Evolutionary conservation across 2,113 vertebrate genomes (phyloP).

Genomic region (Mesembrinibis cayennensis): DNA sequence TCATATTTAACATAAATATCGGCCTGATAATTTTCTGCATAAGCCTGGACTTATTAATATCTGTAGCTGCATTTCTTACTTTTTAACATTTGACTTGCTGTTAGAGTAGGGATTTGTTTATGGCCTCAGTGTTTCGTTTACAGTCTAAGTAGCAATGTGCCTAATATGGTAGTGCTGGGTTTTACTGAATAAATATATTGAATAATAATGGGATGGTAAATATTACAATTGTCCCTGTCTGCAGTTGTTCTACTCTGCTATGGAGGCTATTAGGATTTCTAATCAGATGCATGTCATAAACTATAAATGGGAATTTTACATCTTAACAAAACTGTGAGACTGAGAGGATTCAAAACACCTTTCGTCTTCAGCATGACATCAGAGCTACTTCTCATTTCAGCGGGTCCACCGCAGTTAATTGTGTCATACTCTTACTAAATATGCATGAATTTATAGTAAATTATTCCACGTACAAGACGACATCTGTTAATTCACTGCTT

Average conservation of each 20-base stretch:
- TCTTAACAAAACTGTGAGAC: neutral
- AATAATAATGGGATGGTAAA: neutral
- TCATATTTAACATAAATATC: neutral
- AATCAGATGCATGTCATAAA: neutral
- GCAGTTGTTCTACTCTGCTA: neutral
- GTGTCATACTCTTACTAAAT: neutral
- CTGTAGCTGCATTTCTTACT: neutral
- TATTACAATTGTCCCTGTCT: neutral
- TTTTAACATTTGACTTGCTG: neutral
- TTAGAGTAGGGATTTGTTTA: neutral
- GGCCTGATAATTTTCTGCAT: neutral
- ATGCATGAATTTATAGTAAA: conserved; percentile 20
- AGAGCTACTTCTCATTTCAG: neutral
- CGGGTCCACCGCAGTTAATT: conserved; percentile 18
- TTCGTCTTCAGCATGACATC: neutral
- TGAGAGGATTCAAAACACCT: neutral
- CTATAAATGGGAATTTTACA: neutral
- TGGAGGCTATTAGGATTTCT: neutral
- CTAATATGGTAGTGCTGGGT: neutral
- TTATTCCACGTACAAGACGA: neutral
- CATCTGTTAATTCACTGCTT: conserved; percentile 54
- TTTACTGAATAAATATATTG: neutral
- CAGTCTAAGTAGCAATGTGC: neutral
- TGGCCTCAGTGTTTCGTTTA: neutral
- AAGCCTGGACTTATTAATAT: neutral